Evolutionary conservation across 2,888 invertebrate genomes (phyloP), one percentile per base, ranked within the genome.

Genomic region (Xestia rhomboidea): DNA sequence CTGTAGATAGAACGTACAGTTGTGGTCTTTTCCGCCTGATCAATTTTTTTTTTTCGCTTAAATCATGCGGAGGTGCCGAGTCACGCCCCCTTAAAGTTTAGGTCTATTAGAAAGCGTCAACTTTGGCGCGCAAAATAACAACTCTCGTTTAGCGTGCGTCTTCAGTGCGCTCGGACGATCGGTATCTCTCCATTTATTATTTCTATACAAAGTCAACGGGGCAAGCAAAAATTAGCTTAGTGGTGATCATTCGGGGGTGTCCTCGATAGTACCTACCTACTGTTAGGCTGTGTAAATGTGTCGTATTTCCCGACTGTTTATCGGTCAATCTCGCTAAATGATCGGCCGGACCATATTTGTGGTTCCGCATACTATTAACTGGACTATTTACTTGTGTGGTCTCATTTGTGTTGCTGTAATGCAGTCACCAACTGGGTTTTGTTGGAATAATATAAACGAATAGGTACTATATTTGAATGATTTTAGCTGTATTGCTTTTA

Each of bases 301-400:
- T 41, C 68, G 54, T 78, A 67, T 76, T 70, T 64, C 30, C 44
- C 51, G n/a, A 41, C 49, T 78, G 79, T 87, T 77, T 84, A 74
- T 85, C 68, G 73, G 69, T 49, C 68, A 78, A 79, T 83, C 77
- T 76, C 46, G 73, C 66, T 84, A 75, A 88, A 84, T 63, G 68
- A 73, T 84, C 70, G 51, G 71, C 21, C 24, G 46, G 49, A 73
- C 41, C 13, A 64, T 74, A 76, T 88, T 79, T 83, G 73, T 82
- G 79, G 73, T 78, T 76, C 68, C 38, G 51, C 67, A 57, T 71
- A 63, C 41, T 74, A 73, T 79, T 79, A 63, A 73, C 46, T 73
- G 11, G 44, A 54, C 27, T 78, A 68, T 85, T 77, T 73, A 44
- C 44, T 63, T 66, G 30, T 49, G 62, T 64, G 64, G n/a, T 38